Conservation (phyloP, 2,888 invertebrate species). For the Pilophorus perplexus region DNA sequence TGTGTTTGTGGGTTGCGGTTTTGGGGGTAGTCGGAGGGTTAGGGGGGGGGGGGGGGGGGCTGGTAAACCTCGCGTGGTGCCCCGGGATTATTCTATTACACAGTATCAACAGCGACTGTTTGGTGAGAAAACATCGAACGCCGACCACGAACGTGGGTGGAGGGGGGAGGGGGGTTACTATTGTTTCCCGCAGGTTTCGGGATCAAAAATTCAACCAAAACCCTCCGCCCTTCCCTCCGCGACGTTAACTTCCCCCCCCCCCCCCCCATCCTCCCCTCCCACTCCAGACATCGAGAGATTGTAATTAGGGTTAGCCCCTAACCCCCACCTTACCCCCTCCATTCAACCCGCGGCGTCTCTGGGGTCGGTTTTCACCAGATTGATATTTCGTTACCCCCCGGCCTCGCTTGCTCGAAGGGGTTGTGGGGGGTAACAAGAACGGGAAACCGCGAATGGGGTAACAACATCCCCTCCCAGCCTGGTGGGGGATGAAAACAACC, state of each 20-base stretch:
- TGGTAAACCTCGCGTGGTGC: slow-evolving; percentile 44
- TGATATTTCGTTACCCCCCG: slow-evolving; percentile 15
- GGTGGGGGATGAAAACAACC: slow-evolving; percentile 7
- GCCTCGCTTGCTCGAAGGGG: no score
- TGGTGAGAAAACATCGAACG: slow-evolving; percentile 40
- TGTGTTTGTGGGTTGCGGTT: slow-evolving; percentile 30
- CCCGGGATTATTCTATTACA: slow-evolving; percentile 69
- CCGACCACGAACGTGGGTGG: no score
- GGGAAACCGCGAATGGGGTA: not conserved
- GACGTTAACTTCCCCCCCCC: slow-evolving; percentile 8
- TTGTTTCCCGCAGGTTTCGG: slow-evolving; percentile 25
- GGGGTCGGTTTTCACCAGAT: not conserved
- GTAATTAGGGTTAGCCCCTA: slow-evolving; percentile 26
- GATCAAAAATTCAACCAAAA: slow-evolving; percentile 40
- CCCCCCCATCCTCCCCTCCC: not conserved
- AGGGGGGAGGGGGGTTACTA: not conserved
- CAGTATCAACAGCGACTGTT: slow-evolving; percentile 60
- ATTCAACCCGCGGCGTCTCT: not conserved
- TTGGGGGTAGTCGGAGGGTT: not conserved
- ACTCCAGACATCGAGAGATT: slow-evolving; percentile 18
- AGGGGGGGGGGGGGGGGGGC: slow-evolving; percentile 45
- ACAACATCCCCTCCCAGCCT: not conserved
- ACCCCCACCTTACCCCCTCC: not conserved
- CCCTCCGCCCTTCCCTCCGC: no score
- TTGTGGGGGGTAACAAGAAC: no score